These are phyloP conservation scores for Aselliscus stoliczkanus DNA, from an alignment of 2,797 vertebrate genomes.

Conservation along the genomic window DNA sequence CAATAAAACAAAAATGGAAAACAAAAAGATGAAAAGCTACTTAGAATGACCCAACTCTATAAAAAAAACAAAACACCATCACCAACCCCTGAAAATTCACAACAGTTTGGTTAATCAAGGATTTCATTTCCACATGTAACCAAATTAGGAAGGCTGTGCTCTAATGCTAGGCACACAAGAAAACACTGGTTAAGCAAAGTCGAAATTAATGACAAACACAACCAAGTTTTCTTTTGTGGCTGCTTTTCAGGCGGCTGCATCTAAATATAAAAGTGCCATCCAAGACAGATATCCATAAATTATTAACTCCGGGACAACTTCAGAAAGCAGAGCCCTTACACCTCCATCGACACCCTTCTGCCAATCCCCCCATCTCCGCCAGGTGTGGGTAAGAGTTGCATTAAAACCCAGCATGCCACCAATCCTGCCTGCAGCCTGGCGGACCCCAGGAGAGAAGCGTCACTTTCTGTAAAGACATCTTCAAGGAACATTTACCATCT, in stretches of 20 bases:
- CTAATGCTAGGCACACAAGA: neutral
- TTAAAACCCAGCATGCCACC: constrained; percentile 76
- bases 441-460: constrained; percentile 69
- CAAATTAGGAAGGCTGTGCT: constrained; percentile 72
- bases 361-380: constrained; percentile 78
- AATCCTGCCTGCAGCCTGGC: constrained; percentile 61
- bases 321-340: constrained; percentile 82
- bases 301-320: constrained; percentile 84
- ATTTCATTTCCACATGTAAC: constrained; percentile 77
- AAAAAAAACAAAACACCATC: constrained; percentile 31
- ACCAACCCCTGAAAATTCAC: constrained; percentile 67
- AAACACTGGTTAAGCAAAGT: constrained; percentile 77
- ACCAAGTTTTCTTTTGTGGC: constrained; percentile 83
- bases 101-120: constrained; percentile 77
- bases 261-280: constrained; percentile 83
- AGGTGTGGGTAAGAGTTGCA: constrained; percentile 81
- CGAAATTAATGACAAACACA: constrained; percentile 85
- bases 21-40: constrained; percentile 67
- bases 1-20: no score
- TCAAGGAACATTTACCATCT: constrained; percentile 73
- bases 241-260: constrained; percentile 82
- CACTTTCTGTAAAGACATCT: constrained; percentile 73
- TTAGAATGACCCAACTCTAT: constrained; percentile 50
- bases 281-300: constrained; percentile 85
- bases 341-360: constrained; percentile 81